Evolutionary conservation across 2,888 invertebrate genomes (phyloP).

Genomic region (Osedax frankpressi): DNA sequence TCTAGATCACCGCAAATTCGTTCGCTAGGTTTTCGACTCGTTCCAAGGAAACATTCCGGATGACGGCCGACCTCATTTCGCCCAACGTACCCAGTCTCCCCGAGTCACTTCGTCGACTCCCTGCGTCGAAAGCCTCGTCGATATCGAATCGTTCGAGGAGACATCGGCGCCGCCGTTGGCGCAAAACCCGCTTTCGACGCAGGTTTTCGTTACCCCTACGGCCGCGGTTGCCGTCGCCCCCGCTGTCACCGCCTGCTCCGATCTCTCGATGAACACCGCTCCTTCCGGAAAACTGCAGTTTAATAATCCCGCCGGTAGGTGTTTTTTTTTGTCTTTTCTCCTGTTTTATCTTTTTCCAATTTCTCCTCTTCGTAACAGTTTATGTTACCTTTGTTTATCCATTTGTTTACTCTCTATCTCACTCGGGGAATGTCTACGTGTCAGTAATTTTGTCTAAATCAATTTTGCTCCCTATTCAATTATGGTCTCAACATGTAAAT

Average conservation of each 20-base stretch:
- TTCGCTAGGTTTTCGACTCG: too few relatives aligned
- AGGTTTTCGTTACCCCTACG: background rate
- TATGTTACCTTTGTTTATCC: too few relatives aligned
- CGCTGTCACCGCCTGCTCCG: background rate
- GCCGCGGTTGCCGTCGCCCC: background rate
- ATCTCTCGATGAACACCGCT: background rate
- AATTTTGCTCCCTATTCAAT: too few relatives aligned
- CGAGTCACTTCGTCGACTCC: background rate
- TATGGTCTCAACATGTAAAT: too few relatives aligned
- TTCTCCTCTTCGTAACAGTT: too few relatives aligned
- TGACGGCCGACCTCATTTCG: background rate
- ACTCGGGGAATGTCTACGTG: too few relatives aligned
- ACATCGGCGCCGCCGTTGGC: background rate
- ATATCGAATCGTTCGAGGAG: background rate
- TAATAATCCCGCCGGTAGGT: background rate
- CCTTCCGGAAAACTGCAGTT: background rate
- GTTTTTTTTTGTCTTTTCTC: too few relatives aligned
- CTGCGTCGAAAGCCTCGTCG: too few relatives aligned
- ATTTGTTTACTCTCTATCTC: too few relatives aligned
- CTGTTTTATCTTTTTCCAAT: too few relatives aligned
- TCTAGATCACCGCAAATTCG: too few relatives aligned
- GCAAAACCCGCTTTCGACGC: background rate
- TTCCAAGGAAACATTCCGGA: conserved; percentile 27
- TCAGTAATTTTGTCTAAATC: too few relatives aligned
- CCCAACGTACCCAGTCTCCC: background rate